Evolutionary conservation across 2,113 vertebrate genomes (phyloP), one percentile per base, ranked within the genome.

Genomic region (Catharus bicknelli): DNA sequence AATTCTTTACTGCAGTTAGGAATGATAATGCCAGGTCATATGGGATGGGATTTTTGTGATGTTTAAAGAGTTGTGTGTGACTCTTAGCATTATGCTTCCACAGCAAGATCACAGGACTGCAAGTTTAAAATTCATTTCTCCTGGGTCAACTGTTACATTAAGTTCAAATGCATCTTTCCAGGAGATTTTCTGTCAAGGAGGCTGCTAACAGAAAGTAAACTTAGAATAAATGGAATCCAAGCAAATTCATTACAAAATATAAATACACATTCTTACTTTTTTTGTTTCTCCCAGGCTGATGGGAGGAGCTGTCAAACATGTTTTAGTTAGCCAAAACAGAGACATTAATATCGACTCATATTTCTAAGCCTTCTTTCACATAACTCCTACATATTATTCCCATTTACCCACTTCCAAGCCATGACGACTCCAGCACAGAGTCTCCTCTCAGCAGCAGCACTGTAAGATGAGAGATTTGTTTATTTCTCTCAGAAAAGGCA

Each of bases 221-320:
- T 83, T 53, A 20, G 32, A 83, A 83, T 51, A 94, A 95, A 54
- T 9, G 20, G 26, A 93, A 40, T 61, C 29, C 55, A 79, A 63
- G 48, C 3, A 92, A 90, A 87, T 54, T 76, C 47, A 51, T 63
- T 85, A 74, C 8, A 80, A 92, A 89, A 80, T 43, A 34, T 36
- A 62, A 89, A 63, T 55, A 64, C 45, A 47, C 11, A 23, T 73
- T 76, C 27, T 38, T 83, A 30, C 9, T 17, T 73, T 69, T 80
- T 81, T 76, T 77, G n/a, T 70, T 96, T 89, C 62, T 87, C 42
- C 48, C 70, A 89, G 77, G 66, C 26, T 93, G 42, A 72, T 68
- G 16, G 53, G 22, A 91, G n/a, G 54, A 82, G n/a, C 18, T 54
- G 32, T 87, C 83, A 80, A 91, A 86, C 15, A 67, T 1, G 15